A percentile compares a stretch with the other conserved stretches of the same genome.
Conservation (phyloP, 1,140 invertebrate genomes). For the Eumeta japonica region DNA sequence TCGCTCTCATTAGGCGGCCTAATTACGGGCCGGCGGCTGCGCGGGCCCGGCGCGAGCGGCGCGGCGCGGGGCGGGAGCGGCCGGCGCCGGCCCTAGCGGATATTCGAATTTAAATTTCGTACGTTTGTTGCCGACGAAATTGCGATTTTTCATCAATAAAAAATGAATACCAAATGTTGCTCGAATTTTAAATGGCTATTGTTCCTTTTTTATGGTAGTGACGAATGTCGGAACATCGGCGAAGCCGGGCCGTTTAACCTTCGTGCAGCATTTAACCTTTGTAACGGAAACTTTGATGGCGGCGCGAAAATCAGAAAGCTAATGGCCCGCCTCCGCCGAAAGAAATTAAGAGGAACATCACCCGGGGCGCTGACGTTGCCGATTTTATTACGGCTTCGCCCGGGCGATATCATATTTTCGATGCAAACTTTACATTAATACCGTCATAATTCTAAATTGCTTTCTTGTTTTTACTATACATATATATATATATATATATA, state of each 20-base stretch:
- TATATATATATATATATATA: too few relatives aligned
- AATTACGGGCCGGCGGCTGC: slow-evolving; percentile 26
- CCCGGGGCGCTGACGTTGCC: too few relatives aligned
- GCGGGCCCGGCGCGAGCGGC: slow-evolving; percentile 8
- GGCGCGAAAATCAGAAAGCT: too few relatives aligned
- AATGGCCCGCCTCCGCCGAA: too few relatives aligned
- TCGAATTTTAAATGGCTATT: slow-evolving; percentile 53
- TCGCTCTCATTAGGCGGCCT: slow-evolving; percentile 42
- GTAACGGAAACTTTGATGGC: too few relatives aligned
- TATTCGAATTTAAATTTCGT: slow-evolving; percentile 51
- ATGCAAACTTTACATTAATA: too few relatives aligned
- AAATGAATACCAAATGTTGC: slow-evolving; percentile 22
- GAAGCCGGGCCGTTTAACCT: slow-evolving; percentile 41
- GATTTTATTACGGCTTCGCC: too few relatives aligned
- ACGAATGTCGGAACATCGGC: slow-evolving; percentile 44
- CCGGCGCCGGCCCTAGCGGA: slow-evolving; percentile 22
- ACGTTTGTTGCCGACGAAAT: slow-evolving; percentile 30
- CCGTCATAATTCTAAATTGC: too few relatives aligned
- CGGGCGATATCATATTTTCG: too few relatives aligned
- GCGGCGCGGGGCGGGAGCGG: neutral
- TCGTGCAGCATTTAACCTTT: slow-evolving; percentile 32
- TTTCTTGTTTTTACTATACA: too few relatives aligned
- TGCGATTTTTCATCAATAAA: slow-evolving; percentile 49
- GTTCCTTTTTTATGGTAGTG: slow-evolving; percentile 54
- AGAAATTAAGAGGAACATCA: too few relatives aligned